Base-by-base conservation (phyloP, 1,140 invertebrate genomes). In the Aphelinus atriplicis region DNA sequence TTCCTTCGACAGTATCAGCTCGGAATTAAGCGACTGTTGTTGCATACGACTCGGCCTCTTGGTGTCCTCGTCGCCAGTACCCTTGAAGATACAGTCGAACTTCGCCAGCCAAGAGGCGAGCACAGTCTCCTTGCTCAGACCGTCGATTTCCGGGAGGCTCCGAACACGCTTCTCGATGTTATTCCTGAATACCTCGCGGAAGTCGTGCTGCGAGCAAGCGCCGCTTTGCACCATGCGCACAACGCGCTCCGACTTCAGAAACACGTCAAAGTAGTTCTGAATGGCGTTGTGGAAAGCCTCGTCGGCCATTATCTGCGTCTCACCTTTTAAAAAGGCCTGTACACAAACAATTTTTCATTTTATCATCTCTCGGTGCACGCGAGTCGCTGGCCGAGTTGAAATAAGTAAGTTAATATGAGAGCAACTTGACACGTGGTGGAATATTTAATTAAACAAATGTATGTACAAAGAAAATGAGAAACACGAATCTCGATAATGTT, bases 271-370 rank as follows among this genome's bases (percentile, higher is more conserved):
- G 89, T 99, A 99, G 82, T 94, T 97, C 86, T 99, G 96, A 55
- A 99, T 96, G 43, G 98, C 97, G 88, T 99, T 99, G 86, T 97
- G 97, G 85, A 99, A 99, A 70, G 98, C 98, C 89, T 99, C 98
- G 87, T 99, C 98, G 9, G 97, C 97, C 88, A 98, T 94, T 84
- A 99, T 99, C 87, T 97, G 95, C 3, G 96, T 98, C 87, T 99
- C 98, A 26, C 98, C 95, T 89, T 96, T 96, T 68, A 97, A 88
- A 86, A 96, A 97, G 81, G 93, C 92, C 95, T 96, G 88, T 4
- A 84, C 26, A 26, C 26, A 26, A 26, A 26, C 26, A 26, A 26
- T 26, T 26, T 26, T 26, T 26, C 26, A 26, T 26, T 26, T 26
- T 26, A 26, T 26, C 26, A 26, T 26, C 26, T 26, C 26, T 26